Conservation (phyloP, 1,140 invertebrate genomes). For the Bicyclus anynana region DNA sequence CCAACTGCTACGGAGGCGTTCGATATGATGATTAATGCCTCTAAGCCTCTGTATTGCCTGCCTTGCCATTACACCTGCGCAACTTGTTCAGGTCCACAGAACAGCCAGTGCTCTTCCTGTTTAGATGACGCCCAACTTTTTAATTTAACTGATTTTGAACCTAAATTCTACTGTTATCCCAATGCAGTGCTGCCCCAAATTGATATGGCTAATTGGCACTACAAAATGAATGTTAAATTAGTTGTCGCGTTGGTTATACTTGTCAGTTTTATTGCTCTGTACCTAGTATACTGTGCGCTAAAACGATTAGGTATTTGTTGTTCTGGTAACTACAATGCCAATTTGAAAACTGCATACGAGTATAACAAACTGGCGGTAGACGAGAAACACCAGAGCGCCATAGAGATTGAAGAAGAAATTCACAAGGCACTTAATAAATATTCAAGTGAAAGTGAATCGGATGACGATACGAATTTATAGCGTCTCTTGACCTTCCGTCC, state of each 20-base stretch:
- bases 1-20: constrained; percentile 47
- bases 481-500: constrained; percentile 39
- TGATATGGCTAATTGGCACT: constrained; percentile 50
- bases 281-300: constrained; percentile 41
- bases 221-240: constrained; percentile 49
- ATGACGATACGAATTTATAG: constrained; percentile 65
- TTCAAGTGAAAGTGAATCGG: constrained; percentile 60
- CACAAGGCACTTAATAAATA: constrained; percentile 56
- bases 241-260: constrained; percentile 37
- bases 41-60: constrained; percentile 52
- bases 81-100: constrained; percentile 54
- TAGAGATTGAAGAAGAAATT: constrained; percentile 67
- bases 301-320: constrained; percentile 37
- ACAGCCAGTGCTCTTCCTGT: constrained; percentile 59
- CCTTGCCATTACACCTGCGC: constrained; percentile 68
- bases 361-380: constrained; percentile 63
- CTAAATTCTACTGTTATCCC: constrained; percentile 61
- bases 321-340: constrained; percentile 46
- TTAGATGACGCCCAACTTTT: constrained; percentile 57
- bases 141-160: constrained; percentile 48
- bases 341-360: constrained; percentile 58
- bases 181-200: constrained; percentile 55
- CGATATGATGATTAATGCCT: constrained; percentile 49
- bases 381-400: constrained; percentile 60
- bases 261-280: constrained; percentile 38